Evolutionary conservation across 2,888 invertebrate genomes (phyloP), one percentile per base, ranked within the genome.

Genomic region (Hirtodrosophila confusa): DNA sequence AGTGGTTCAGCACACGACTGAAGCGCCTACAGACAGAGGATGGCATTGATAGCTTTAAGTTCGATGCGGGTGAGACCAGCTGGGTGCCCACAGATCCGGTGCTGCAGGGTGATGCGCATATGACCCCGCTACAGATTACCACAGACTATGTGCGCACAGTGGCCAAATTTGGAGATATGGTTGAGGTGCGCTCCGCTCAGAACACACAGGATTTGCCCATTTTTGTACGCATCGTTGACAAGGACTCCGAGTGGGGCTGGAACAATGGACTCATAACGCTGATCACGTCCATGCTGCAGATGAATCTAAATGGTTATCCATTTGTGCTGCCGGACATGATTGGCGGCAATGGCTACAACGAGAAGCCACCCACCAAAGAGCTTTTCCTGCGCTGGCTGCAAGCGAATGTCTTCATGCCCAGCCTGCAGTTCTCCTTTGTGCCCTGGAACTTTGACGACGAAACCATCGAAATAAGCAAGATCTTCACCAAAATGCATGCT

Each of bases 301-400:
- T 92, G 89, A 92, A 92, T 70, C 68, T 92, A 63, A 91, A 90
- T 54, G 92, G 92, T 0, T 92, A 92, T 90, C 94, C 95, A 0
- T 94, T 94, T 74, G 94, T 96, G n/a, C 90, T 96, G 33, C 96
- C 96, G 0, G 96, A 96, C 87, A 95, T 96, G 94, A 94, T 95
- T 56, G 95, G 94, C 3, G 95, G 94, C 12, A 94, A 94, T 85
- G 94, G 93, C 1, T 94, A 94, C 76, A 88, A 92, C 2, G 90
- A 92, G 40, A 93, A 92, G 17, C 89, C 90, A 0, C 92, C 93
- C 8, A 92, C 91, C 4, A 93, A 93, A 57, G 94, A 95, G 82
- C 89, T 95, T 12, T 95, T 94, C 80, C 92, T 96, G 33, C 93
- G 96, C 61, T 96, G 96, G 96, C 90, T 95, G 43, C 94, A 96